These are phyloP conservation scores for Xanthorhoe spadicearia DNA, from an alignment of 2,888 invertebrate species.

Conservation along the genomic window DNA sequence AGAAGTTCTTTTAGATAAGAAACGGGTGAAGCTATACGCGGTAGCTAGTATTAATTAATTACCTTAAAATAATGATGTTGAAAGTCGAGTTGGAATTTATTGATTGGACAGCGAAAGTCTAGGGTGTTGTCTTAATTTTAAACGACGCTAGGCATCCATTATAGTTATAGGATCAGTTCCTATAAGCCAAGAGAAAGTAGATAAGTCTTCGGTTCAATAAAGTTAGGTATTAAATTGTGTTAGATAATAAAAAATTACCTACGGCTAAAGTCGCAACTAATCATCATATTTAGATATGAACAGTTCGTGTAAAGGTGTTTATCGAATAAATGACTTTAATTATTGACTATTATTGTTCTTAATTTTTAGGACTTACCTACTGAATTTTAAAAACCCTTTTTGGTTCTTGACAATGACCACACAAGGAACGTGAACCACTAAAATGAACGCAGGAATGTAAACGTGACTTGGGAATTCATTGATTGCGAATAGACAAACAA, in stretches of 20 bases:
- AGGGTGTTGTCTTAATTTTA: background rate
- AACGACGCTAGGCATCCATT: background rate
- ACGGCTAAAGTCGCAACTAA: too few relatives aligned
- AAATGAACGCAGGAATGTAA: slow-evolving; percentile 21
- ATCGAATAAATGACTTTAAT: too few relatives aligned
- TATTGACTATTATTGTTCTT: too few relatives aligned
- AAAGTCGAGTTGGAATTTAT: background rate
- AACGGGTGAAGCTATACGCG: background rate
- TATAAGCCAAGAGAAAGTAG: background rate
- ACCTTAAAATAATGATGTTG: background rate
- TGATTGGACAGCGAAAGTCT: background rate
- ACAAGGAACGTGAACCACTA: slow-evolving; percentile 17
- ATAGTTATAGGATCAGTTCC: background rate
- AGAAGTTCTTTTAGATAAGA: background rate
- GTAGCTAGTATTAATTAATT: slow-evolving; percentile 1
- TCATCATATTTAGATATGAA: too few relatives aligned
- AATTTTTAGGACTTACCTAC: too few relatives aligned
- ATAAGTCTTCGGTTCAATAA: background rate
- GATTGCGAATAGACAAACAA: slow-evolving; percentile 25
- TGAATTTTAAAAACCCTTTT: too few relatives aligned
- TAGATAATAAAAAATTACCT: too few relatives aligned
- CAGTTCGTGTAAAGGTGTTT: too few relatives aligned
- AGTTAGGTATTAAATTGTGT: too few relatives aligned
- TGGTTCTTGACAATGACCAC: background rate
- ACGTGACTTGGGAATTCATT: slow-evolving; percentile 13